Evolutionary conservation across 2,888 invertebrate species (phyloP), one percentile per base, ranked within the genome.

Genomic region (Leptinotarsa tumamoca): DNA sequence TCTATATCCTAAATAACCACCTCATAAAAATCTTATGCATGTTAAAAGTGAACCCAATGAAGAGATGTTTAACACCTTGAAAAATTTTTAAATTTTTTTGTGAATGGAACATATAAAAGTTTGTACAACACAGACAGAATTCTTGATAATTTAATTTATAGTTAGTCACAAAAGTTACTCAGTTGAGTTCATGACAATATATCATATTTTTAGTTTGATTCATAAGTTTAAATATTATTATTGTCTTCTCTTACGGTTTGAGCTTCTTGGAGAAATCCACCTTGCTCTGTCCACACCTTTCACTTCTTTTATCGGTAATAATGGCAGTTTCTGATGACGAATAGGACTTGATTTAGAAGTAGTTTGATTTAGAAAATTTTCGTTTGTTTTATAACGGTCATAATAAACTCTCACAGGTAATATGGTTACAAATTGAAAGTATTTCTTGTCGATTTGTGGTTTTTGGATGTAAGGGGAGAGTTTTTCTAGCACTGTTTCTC

Each of bases 391-490:
- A 75, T 75, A 21, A 21, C 82, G 82, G 71, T 85, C 82, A 75
- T 85, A 85, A 67, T 78, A 77, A 10, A 86, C 83, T 13, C 82
- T 80, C 52, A 85, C 84, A 3, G 85, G 85, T 82, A 85, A 83
- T 18, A 85, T 83, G 7, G 83, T 82, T 15, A 84, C 23, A 17
- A 72, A 73, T 23, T 80, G 80, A n/a, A 68, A 69, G 58, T 72
- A 52, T n/a, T 72, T 18, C 33, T 67, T 58, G 3, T 75, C 70
- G 17, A 54, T 69, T 23, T 72, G 72, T 4, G 77, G 79, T 74
- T 81, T 81, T 66, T 74, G 71, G 27, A 82, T 73, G 68, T 81
- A 80, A 0, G 80, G 80, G 7, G 76, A 63, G 50, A 81, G 72
- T 43, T 78, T 80, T 51, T 74, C 76, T 43, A 77, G 13, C 4